A percentile compares a stretch with the other conserved stretches of the same genome.
These are phyloP conservation scores for human DNA, from an alignment of 2,113 vertebrate species.

Conservation along the genomic window DNA sequence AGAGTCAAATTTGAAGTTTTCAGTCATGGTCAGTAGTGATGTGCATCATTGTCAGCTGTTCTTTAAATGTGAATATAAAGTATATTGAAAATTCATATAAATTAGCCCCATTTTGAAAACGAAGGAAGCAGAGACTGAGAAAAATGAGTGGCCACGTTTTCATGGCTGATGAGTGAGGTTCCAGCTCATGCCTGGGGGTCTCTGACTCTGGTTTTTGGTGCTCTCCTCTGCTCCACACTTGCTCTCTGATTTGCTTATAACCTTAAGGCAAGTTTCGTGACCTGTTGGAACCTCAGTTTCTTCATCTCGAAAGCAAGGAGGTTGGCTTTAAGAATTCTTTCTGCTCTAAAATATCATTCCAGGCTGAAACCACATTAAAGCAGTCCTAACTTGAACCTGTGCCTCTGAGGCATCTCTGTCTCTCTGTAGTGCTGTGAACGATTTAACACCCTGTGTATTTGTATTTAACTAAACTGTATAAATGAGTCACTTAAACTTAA, in stretches of 20 bases:
- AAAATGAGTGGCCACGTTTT: accelerated
- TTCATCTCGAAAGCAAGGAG: not conserved
- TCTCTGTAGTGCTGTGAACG: not conserved
- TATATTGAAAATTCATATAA: not conserved
- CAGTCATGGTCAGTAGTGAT: not conserved
- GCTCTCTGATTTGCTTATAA: accelerated
- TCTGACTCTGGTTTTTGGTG: not conserved
- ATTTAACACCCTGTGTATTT: not conserved
- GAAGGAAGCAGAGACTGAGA: not conserved
- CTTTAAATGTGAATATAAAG: not conserved
- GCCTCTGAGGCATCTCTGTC: not conserved
- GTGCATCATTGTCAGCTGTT: not conserved
- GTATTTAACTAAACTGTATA: not conserved
- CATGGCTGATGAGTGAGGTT: not conserved
- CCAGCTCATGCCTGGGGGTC: not conserved
- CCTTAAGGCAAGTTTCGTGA: not conserved
- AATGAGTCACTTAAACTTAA: not conserved
- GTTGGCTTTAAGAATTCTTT: not conserved
- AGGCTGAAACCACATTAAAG: not conserved
- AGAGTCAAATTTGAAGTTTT: not conserved
- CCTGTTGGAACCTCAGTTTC: not conserved
- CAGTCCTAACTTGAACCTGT: not conserved
- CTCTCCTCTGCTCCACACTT: accelerated
- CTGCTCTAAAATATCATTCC: not conserved
- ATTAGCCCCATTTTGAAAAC: not conserved